Evolutionary conservation across 2,888 invertebrate species (phyloP).

Genomic region (Dasypogon diadema): DNA sequence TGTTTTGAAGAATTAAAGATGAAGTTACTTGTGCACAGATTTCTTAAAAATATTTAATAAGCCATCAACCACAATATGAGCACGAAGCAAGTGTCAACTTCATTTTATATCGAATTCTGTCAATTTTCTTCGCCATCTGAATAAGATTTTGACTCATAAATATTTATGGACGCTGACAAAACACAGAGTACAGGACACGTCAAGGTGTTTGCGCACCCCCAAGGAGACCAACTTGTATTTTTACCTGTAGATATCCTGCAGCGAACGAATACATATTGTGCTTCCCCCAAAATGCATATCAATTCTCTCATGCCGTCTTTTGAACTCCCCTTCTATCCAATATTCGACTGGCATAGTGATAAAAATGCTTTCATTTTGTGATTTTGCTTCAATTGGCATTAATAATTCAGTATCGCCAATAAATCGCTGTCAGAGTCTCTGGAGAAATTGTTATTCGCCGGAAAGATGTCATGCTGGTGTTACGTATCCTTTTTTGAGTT

Average conservation of each 20-base stretch:
- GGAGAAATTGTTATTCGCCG: slow-evolving; percentile 50
- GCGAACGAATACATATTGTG: background rate
- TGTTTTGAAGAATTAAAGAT: background rate
- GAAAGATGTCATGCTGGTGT: slow-evolving; percentile 45
- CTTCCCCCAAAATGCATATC: background rate
- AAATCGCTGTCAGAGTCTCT: slow-evolving; percentile 50
- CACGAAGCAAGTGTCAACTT: slow-evolving; percentile 44
- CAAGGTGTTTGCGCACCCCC: slow-evolving; percentile 37
- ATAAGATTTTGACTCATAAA: slow-evolving; percentile 52
- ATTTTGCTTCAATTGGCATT: slow-evolving; percentile 53
- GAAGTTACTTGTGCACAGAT: background rate
- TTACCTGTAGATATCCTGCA: slow-evolving; percentile 16
- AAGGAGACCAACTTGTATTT: slow-evolving; percentile 11
- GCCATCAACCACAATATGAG: slow-evolving; percentile 46
- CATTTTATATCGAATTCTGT: slow-evolving; percentile 51
- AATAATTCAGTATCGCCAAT: slow-evolving; percentile 52
- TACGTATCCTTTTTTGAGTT: slow-evolving; percentile 25
- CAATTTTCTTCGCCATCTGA: slow-evolving; percentile 50
- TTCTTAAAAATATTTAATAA: slow-evolving; percentile 37
- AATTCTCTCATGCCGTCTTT: background rate
- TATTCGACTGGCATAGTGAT: slow-evolving; percentile 38
- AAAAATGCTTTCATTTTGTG: slow-evolving; percentile 53
- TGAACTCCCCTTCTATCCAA: background rate
- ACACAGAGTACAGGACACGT: slow-evolving; percentile 38
- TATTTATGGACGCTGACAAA: slow-evolving; percentile 47